Conservation (phyloP, 2,113 vertebrate species). For the Phalacrocorax pelagicus region DNA sequence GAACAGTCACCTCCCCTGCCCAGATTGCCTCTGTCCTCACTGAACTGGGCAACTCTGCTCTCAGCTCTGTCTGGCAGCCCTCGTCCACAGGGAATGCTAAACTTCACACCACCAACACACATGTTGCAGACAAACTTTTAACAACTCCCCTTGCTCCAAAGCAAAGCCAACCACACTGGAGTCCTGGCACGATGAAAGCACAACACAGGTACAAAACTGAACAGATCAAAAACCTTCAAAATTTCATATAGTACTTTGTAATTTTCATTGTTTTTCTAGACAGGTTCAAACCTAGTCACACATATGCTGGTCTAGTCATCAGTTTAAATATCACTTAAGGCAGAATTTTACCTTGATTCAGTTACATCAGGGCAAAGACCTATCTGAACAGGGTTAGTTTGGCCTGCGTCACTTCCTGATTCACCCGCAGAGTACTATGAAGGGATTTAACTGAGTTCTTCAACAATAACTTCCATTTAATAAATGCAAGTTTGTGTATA, state of each 20-base stretch:
- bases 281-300: not conserved
- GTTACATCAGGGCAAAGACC: not conserved
- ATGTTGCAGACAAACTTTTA: not conserved
- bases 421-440: not conserved
- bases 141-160: not conserved
- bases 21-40: not conserved
- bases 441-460: not conserved
- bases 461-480: not conserved
- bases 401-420: not conserved
- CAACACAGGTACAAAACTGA: not conserved
- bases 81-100: not conserved
- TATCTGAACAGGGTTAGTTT: not conserved
- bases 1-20: conserved; percentile 8
- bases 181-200: not conserved
- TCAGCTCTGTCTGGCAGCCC: not conserved
- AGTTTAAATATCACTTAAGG: not conserved
- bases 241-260: not conserved
- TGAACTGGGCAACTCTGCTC: conserved; percentile 5
- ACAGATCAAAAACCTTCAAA: not conserved
- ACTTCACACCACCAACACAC: not conserved
- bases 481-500: not conserved
- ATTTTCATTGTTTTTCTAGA: not conserved
- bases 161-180: not conserved
- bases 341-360: not conserved
- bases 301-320: not conserved